Conservation (phyloP, 2,888 invertebrate species). For the Acronicta leporina region DNA sequence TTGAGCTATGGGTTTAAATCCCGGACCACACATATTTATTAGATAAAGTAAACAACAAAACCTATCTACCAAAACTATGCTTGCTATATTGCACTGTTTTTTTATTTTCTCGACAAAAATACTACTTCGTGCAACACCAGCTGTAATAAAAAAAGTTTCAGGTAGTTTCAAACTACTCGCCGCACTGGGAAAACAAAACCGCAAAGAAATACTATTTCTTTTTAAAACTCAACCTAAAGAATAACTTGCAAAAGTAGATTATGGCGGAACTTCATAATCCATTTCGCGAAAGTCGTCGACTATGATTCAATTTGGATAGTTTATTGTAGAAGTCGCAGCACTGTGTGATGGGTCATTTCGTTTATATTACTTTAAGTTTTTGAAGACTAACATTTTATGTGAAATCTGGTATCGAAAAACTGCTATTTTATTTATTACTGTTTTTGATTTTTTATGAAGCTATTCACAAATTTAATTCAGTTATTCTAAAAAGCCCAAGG, state of each 20-base stretch:
- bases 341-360: slow-evolving; percentile 7
- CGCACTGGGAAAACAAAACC: slow-evolving; percentile 11
- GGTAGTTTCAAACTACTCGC: slow-evolving; percentile 28
- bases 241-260: slow-evolving; percentile 47
- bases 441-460: no score
- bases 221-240: slow-evolving; percentile 33
- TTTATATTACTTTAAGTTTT: slow-evolving; percentile 9
- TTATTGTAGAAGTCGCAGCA: slow-evolving; percentile 32
- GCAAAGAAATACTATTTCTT: slow-evolving; percentile 41
- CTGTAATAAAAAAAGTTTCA: slow-evolving; percentile 28
- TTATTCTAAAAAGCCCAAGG: no score
- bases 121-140: slow-evolving; percentile 18
- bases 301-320: slow-evolving; percentile 51
- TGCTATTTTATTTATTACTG: no score
- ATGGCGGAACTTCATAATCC: slow-evolving; percentile 50
- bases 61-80: not conserved
- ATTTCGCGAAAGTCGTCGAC: slow-evolving; percentile 32
- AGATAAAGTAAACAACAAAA: not conserved
- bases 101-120: slow-evolving; percentile 9
- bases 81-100: slow-evolving; percentile 6
- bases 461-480: no score
- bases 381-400: not conserved
- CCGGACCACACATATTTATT: no score
- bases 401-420: no score
- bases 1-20: no score